Percentiles rank a stretch among this genome's conserved stretches.
Evolutionary conservation across 2,113 vertebrate genomes (phyloP).

Genomic region (Vidua macroura): DNA sequence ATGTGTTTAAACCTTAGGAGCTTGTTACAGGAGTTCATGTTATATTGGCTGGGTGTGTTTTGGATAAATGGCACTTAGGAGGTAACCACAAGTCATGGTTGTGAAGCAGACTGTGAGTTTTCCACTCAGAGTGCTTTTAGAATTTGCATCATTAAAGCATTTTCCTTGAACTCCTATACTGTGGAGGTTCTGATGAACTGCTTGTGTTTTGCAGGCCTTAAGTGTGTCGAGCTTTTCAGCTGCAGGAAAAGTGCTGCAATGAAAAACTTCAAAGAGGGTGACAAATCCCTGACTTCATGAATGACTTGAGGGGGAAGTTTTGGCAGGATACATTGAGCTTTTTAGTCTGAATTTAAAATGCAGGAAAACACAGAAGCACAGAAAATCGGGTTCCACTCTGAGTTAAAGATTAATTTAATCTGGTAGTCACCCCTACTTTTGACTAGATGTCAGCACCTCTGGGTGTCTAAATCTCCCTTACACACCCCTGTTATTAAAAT

Average conservation of each 20-base stretch:
- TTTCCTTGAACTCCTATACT: neutral
- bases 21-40: neutral
- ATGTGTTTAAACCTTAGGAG: neutral
- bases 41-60: neutral
- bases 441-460: neutral
- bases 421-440: neutral
- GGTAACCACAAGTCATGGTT: neutral
- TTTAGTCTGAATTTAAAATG: neutral
- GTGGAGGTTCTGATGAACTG: neutral
- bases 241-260: neutral
- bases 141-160: neutral
- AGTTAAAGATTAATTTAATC: neutral
- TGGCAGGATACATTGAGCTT: neutral
- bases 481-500: neutral
- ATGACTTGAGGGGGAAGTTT: neutral
- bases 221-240: neutral
- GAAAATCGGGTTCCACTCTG: rapidly evolving
- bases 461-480: neutral
- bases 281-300: neutral
- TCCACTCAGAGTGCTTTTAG: neutral
- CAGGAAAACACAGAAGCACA: neutral
- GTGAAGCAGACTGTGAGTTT: neutral
- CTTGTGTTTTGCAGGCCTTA: neutral
- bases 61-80: neutral
- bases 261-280: neutral